phyloP scores from a whole-genome alignment of 2,888 invertebrate genomes.

The Plagodis pulveraria region DNA sequence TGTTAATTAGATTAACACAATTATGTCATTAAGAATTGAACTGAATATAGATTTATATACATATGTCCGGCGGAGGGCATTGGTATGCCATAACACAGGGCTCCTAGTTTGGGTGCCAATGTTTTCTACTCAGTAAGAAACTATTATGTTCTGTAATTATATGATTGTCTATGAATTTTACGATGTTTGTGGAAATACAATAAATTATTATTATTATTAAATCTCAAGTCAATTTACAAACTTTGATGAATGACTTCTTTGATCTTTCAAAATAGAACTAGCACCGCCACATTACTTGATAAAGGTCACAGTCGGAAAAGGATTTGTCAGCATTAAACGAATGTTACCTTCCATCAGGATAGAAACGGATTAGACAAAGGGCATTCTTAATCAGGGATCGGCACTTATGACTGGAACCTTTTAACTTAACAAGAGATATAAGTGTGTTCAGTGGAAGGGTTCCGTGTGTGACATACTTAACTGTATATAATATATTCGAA shows the following conservation, averaged over 20 bases:
- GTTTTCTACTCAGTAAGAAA: too few relatives aligned
- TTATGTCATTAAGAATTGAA: too few relatives aligned
- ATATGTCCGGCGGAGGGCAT: too few relatives aligned
- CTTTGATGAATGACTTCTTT: not conserved
- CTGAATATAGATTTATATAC: too few relatives aligned
- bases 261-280: not conserved
- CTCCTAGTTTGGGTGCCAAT: too few relatives aligned
- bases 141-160: too few relatives aligned
- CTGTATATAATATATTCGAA: not conserved
- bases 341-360: conserved; percentile 1
- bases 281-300: not conserved
- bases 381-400: conserved; percentile 11
- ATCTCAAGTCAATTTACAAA: too few relatives aligned
- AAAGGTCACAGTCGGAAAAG: not conserved
- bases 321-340: conserved; percentile 5
- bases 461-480: not conserved
- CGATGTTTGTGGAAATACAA: too few relatives aligned
- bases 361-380: conserved; percentile 8
- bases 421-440: conserved; percentile 8
- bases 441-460: not conserved
- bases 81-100: too few relatives aligned
- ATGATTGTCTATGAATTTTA: too few relatives aligned
- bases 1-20: too few relatives aligned
- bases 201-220: too few relatives aligned
- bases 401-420: conserved; percentile 17